phyloP scores from a whole-genome alignment of 92 coral and sea anemone species.

The Phenganax stokvisi region DNA sequence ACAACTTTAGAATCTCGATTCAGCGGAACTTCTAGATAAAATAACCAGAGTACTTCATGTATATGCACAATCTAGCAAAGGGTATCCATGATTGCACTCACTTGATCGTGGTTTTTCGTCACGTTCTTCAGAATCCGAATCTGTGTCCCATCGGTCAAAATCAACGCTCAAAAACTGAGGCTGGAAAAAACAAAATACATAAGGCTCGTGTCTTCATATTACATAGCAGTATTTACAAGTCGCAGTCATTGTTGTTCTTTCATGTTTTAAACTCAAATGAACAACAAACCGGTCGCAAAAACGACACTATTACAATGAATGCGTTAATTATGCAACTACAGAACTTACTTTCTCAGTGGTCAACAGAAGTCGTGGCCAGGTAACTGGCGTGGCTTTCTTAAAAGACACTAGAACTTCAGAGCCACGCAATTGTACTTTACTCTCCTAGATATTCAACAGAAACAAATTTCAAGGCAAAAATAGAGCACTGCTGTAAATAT shows the following conservation, averaged over 20 bases:
- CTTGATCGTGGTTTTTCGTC: slow-evolving; percentile 35
- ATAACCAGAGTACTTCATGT: background rate
- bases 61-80: background rate
- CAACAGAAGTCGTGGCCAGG: slow-evolving; percentile 70
- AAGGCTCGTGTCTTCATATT: no score
- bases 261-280: no score
- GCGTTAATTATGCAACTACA: no score
- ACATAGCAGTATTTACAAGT: no score
- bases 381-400: slow-evolving; percentile 53
- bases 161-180: slow-evolving; percentile 68
- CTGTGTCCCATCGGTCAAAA: slow-evolving; percentile 87
- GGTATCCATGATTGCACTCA: background rate
- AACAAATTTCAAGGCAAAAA: background rate
- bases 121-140: slow-evolving; percentile 77
- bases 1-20: background rate
- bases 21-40: background rate
- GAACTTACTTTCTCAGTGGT: slow-evolving; percentile 61
- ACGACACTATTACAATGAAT: no score
- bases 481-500: no score
- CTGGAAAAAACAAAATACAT: slow-evolving; percentile 20
- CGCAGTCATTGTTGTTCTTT: no score
- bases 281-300: no score
- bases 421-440: slow-evolving; percentile 66
- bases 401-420: slow-evolving; percentile 66
- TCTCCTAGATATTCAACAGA: slow-evolving; percentile 46